Evolutionary conservation across 1,140 invertebrate genomes (phyloP), one percentile per base, ranked within the genome.

Genomic region (Ctenoplectra terminalis): DNA sequence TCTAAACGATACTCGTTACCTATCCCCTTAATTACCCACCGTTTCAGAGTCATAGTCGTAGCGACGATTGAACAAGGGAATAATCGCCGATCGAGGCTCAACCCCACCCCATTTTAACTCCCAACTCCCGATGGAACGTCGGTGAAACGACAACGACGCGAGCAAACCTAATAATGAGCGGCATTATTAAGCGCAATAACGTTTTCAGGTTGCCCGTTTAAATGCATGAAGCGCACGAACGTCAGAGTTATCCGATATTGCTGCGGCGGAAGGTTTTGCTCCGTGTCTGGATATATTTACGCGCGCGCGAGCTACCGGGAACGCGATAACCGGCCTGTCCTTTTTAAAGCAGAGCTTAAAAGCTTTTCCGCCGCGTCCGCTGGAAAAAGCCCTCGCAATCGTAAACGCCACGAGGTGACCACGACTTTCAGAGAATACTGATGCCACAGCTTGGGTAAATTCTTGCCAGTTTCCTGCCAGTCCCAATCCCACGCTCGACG

Each of bases 311-410:
- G 40, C 40, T n/a, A 46, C n/a, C 17, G 8, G 9, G 17, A 17
- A 15, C 76, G 77, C 90, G 87, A 91, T 91, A 90, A 91, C 88
- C 87, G 84, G 87, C 85, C 89, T 86, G 83, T 90, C 86, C 83
- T 85, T 84, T 88, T 88, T 90, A 84, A 87, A 89, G 87, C 82
- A 71, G 58, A 56, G 87, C 86, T 90, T 90, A 91, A 90, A 90
- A 91, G 89, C 89, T 89, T 87, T 80, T 84, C 66, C 67, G 74
- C 67, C 70, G 73, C 71, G 81, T 67, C 64, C 52, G 0, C 7
- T 72, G 70, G 74, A 80, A 80, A 86, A 86, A 83, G 70, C 83
- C 56, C n/a, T 31, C 11, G 17, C 46, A 70, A 29, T 48, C 74
- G 73, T 80, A 73, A 80, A 73, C 34, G 72, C 29, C 60, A 31